Conservation (phyloP, 1,140 invertebrate species). For the Colletes gigas region DNA sequence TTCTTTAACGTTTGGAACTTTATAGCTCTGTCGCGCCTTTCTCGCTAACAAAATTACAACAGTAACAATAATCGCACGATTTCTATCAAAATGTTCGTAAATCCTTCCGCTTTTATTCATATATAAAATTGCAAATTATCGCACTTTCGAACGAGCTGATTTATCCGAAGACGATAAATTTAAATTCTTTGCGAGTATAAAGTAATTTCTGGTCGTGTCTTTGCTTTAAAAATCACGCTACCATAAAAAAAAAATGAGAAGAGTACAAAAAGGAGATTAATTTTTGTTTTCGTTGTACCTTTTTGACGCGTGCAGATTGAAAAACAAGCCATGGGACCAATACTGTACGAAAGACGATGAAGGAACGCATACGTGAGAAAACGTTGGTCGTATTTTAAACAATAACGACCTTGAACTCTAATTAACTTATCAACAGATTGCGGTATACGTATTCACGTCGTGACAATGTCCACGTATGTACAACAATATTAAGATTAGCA, state of each 20-base stretch:
- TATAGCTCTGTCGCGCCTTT: neutral
- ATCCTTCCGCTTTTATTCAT: neutral
- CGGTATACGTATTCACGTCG: constrained; percentile 40
- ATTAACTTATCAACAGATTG: constrained; percentile 33
- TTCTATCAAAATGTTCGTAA: neutral
- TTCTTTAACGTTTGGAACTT: constrained; percentile 5
- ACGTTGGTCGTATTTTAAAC: constrained; percentile 7
- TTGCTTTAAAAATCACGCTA: neutral
- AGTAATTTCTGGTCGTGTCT: neutral
- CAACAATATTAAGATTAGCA: constrained; percentile 37
- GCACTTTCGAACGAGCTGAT: neutral
- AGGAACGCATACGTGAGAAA: neutral
- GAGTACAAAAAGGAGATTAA: neutral
- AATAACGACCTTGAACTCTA: constrained; percentile 10
- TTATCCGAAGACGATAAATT: neutral
- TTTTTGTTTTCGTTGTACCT: neutral
- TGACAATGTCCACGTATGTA: constrained; percentile 24
- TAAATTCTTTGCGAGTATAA: neutral
- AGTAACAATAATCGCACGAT: neutral
- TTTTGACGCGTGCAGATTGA: neutral
- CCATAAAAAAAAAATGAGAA: neutral
- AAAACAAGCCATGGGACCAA: neutral
- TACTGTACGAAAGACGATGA: neutral
- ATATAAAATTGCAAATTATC: neutral
- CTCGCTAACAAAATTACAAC: constrained; percentile 5